Conservation (phyloP, 2,113 vertebrate genomes). For the Struthio camelus region DNA sequence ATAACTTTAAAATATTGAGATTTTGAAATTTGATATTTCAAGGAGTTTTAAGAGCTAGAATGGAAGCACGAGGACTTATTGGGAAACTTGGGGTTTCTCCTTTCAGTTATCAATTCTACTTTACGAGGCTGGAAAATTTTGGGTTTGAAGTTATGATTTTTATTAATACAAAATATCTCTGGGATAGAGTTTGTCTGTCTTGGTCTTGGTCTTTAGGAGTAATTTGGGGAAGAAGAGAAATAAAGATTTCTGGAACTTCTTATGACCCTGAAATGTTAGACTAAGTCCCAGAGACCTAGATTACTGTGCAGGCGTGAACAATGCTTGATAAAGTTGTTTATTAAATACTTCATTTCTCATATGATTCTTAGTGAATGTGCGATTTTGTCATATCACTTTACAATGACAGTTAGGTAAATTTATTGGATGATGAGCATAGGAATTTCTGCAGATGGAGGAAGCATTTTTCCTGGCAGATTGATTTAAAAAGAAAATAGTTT, state of each 20-base stretch:
- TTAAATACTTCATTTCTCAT: slow-evolving; percentile 8
- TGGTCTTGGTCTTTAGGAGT: not conserved
- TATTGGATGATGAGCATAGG: not conserved
- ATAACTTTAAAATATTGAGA: slow-evolving; percentile 11
- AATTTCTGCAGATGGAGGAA: slow-evolving; percentile 35
- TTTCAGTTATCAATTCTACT: slow-evolving; percentile 26
- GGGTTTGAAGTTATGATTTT: slow-evolving; percentile 13
- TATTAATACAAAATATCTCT: slow-evolving; percentile 21
- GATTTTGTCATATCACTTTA: slow-evolving; percentile 28
- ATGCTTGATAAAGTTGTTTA: slow-evolving; percentile 32
- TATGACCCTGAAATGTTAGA: slow-evolving; percentile 42
- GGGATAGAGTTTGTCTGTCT: not conserved
- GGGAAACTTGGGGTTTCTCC: not conserved
- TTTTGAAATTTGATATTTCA: slow-evolving; percentile 41
- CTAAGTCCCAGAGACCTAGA: not conserved
- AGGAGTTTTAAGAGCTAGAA: slow-evolving; percentile 20
- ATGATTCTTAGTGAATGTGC: not conserved
- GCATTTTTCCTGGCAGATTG: not conserved
- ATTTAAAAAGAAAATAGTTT: slow-evolving; percentile 53
- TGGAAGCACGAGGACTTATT: slow-evolving; percentile 7
- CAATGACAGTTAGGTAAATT: slow-evolving; percentile 9
- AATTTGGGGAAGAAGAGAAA: slow-evolving; percentile 9
- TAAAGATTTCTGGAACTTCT: slow-evolving; percentile 31
- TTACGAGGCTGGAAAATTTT: not conserved
- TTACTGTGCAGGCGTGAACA: slow-evolving; percentile 36